Conservation (phyloP, 2,797 vertebrate species). For the Prionace glauca region DNA sequence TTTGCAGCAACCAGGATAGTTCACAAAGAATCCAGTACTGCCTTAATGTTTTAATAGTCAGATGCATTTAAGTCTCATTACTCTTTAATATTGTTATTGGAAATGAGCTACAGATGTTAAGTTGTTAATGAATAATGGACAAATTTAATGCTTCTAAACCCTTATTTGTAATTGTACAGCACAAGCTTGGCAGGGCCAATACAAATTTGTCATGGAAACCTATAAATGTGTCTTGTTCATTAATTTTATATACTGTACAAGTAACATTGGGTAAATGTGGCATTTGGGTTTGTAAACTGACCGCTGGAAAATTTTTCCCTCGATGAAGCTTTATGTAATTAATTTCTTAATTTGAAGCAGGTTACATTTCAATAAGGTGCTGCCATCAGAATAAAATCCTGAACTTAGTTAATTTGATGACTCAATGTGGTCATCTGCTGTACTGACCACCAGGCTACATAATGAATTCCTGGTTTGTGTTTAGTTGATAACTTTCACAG, state of each 20-base stretch:
- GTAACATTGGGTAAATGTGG: neutral
- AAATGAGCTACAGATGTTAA: neutral
- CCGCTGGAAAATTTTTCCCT: neutral
- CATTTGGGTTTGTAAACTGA: neutral
- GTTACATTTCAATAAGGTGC: neutral
- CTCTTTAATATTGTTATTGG: neutral
- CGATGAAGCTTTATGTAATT: neutral
- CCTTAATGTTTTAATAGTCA: neutral
- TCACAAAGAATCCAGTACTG: neutral
- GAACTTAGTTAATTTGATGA: neutral
- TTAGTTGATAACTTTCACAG: neutral
- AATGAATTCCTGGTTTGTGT: neutral
- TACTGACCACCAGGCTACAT: neutral
- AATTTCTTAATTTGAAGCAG: neutral
- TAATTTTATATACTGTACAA: neutral
- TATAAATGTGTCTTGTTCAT: neutral
- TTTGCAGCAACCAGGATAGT: neutral
- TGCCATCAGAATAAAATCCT: neutral
- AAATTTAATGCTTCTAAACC: neutral
- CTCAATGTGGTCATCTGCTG: neutral
- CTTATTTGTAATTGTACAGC: neutral
- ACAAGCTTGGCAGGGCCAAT: conserved; percentile 6
- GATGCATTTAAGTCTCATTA: neutral
- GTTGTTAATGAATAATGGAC: neutral
- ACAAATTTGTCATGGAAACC: neutral